phyloP scores from a whole-genome alignment of 2,113 vertebrate genomes.

The Elaphurus davidianus region DNA sequence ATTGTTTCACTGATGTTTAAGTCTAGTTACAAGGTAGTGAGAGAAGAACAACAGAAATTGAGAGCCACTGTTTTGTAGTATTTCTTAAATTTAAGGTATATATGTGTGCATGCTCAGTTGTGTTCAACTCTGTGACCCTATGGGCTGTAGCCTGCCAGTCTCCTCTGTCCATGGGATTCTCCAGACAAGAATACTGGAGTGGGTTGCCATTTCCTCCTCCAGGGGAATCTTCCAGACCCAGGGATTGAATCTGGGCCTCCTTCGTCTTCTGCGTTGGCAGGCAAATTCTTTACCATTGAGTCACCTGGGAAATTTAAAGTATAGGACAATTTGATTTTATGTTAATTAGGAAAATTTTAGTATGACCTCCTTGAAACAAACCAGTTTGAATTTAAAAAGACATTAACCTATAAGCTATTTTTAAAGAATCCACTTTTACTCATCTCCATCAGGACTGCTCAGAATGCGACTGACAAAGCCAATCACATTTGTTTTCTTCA shows the following conservation, averaged over 20 bases:
- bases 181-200: neutral
- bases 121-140: neutral
- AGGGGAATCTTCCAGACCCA: neutral
- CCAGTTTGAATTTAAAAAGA: neutral
- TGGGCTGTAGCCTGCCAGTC: neutral
- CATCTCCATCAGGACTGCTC: neutral
- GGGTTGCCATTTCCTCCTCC: neutral
- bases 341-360: neutral
- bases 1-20: neutral
- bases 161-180: neutral
- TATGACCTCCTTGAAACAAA: neutral
- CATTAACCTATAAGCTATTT: neutral
- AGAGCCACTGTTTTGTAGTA: neutral
- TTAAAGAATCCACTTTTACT: neutral
- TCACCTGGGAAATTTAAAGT: neutral
- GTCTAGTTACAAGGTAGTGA: neutral
- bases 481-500: neutral
- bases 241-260: neutral
- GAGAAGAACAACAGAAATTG: neutral
- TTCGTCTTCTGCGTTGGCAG: neutral
- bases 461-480: neutral
- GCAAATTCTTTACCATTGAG: neutral
- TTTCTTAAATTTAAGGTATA: neutral
- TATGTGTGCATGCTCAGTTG: neutral
- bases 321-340: neutral